A percentile compares a stretch with the other conserved stretches of the same genome.
These are phyloP conservation scores for Phaethon lepturus DNA, from an alignment of 2,113 vertebrate genomes.

Conservation along the genomic window DNA sequence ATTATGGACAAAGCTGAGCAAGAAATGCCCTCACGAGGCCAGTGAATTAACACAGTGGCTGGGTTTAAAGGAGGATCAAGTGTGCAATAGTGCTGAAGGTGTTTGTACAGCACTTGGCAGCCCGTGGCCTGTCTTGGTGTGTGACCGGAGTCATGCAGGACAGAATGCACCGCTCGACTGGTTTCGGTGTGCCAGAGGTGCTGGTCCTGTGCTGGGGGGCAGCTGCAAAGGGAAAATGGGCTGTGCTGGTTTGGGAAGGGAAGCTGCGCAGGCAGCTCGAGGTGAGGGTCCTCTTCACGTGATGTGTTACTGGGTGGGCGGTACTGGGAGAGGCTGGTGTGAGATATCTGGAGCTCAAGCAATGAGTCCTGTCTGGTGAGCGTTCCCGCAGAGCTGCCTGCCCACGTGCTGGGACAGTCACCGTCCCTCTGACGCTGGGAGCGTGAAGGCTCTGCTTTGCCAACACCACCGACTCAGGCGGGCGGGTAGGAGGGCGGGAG, in stretches of 20 bases:
- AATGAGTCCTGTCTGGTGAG: background rate
- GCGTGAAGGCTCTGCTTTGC: background rate
- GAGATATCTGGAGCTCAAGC: background rate
- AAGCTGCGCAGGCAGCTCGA: background rate
- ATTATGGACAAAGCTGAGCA: constrained; percentile 27
- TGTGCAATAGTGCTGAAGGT: background rate
- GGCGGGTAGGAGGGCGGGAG: background rate
- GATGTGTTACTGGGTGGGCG: background rate
- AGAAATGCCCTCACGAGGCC: constrained; percentile 1
- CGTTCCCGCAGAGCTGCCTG: background rate
- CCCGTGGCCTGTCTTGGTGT: rapidly evolving
- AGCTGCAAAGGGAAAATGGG: background rate
- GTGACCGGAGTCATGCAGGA: background rate
- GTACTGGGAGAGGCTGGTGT: background rate
- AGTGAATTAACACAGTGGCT: background rate
- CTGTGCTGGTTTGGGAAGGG: background rate
- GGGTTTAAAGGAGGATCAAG: background rate
- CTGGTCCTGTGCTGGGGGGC: background rate
- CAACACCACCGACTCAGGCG: background rate
- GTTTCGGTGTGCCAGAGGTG: background rate
- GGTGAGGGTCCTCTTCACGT: background rate
- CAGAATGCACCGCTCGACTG: background rate
- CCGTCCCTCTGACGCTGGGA: background rate
- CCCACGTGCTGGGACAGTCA: background rate
- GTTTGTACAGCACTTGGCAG: background rate